phyloP scores from a whole-genome alignment of 2,797 vertebrate genomes.

The Megalops cyprinoides region DNA sequence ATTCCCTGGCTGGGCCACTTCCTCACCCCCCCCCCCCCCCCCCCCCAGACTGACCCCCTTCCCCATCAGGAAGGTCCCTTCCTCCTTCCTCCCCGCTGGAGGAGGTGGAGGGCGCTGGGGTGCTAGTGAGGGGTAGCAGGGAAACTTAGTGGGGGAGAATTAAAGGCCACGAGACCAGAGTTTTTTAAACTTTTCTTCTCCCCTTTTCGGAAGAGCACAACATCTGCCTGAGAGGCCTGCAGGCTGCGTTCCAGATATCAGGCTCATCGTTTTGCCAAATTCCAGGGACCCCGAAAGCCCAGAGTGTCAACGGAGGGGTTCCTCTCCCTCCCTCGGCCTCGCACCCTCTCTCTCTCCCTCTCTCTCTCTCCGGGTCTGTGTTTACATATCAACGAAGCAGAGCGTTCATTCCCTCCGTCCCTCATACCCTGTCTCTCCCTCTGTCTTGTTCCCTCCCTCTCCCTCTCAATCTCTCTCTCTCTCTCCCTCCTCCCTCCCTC shows the following conservation, averaged over 20 bases:
- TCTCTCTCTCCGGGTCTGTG: conserved; percentile 23
- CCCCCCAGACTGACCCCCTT: conserved; percentile 15
- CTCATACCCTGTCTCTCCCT: conserved; percentile 13
- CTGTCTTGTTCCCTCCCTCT: background rate
- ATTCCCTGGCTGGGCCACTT: conserved; percentile 70
- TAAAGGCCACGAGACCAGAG: background rate
- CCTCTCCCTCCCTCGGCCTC: conserved; percentile 22
- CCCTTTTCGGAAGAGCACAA: background rate
- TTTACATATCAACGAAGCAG: too few relatives aligned
- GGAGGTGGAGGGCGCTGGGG: background rate
- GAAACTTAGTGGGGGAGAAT: background rate
- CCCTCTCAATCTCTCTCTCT: background rate
- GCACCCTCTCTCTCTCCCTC: background rate
- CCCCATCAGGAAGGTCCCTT: background rate
- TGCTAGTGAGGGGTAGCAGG: background rate
- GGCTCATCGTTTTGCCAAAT: background rate
- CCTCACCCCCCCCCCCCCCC: conserved; percentile 44
- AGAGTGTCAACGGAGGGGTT: background rate
- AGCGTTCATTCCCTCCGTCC: conserved; percentile 25
- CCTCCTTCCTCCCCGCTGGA: background rate
- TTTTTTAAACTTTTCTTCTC: background rate
- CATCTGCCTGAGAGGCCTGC: too few relatives aligned
- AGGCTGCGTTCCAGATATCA: background rate
- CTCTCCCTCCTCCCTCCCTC: conserved; percentile 31
- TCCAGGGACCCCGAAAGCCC: background rate